phyloP scores from a whole-genome alignment of 1,140 invertebrate species.

The Geopemphigus sp. region DNA sequence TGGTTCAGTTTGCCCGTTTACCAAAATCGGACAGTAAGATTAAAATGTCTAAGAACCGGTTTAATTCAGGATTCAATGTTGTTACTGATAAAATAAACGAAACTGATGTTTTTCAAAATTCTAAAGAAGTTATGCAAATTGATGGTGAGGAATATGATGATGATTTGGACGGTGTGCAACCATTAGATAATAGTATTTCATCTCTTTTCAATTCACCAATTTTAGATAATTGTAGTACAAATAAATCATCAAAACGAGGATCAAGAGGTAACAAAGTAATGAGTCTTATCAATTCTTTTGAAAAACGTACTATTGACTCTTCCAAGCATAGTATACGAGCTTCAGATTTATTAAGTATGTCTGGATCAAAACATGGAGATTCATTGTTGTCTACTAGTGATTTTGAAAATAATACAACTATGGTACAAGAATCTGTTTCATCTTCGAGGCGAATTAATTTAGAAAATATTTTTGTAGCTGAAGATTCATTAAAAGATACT shows the following conservation, averaged over 20 bases:
- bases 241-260: constrained; percentile 24
- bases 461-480: constrained; percentile 24
- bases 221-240: neutral
- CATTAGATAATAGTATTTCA: constrained; percentile 32
- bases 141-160: constrained; percentile 6
- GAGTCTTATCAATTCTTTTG: constrained; percentile 35
- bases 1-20: constrained; percentile 43
- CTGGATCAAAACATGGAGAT: neutral
- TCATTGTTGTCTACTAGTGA: neutral
- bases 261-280: constrained; percentile 43
- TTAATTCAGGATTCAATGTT: neutral
- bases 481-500: constrained; percentile 33
- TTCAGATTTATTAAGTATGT: constrained; percentile 26
- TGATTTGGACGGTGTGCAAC: constrained; percentile 43
- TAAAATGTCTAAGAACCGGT: constrained; percentile 5
- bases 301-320: constrained; percentile 20
- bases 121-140: neutral
- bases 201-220: constrained; percentile 35
- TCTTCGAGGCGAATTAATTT: constrained; percentile 26
- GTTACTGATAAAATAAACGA: neutral
- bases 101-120: neutral
- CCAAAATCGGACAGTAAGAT: constrained; percentile 35
- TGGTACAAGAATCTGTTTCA: neutral
- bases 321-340: constrained; percentile 16
- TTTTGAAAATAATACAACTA: neutral